Evolutionary conservation across 2,797 vertebrate species (phyloP).

Genomic region (Pterois miles): DNA sequence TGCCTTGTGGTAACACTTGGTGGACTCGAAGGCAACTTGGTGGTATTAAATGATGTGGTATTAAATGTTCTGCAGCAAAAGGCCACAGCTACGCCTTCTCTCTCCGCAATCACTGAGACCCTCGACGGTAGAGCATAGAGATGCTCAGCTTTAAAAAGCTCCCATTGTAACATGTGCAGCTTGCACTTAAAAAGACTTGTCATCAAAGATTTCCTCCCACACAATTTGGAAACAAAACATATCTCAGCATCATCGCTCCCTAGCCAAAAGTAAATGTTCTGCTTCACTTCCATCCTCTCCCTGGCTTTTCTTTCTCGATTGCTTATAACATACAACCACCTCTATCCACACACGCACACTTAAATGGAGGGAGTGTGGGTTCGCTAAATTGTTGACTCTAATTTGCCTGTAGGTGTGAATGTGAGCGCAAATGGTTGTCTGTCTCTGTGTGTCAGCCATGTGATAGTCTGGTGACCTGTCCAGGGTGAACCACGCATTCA

Average conservation of each 20-base stretch:
- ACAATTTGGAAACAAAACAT: conserved; percentile 66
- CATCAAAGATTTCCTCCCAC: conserved; percentile 60
- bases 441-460: too few relatives aligned
- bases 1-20: background rate
- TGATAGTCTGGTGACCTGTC: too few relatives aligned
- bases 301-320: conserved; percentile 24
- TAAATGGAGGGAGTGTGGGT: background rate
- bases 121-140: conserved; percentile 24
- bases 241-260: conserved; percentile 45
- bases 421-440: too few relatives aligned
- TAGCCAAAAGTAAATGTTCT: conserved; percentile 57
- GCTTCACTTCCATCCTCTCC: conserved; percentile 42
- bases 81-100: conserved; percentile 32
- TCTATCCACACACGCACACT: background rate
- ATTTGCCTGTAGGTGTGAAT: too few relatives aligned
- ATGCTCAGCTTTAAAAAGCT: conserved; percentile 63
- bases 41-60: conserved; percentile 46
- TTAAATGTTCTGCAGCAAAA: conserved; percentile 41
- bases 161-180: conserved; percentile 62
- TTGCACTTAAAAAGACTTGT: conserved; percentile 64
- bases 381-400: too few relatives aligned
- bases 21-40: background rate
- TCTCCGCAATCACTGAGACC: conserved; percentile 62
- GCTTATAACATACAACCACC: conserved; percentile 2
- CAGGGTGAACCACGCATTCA: too few relatives aligned